phyloP scores from a whole-genome alignment of 2,113 vertebrate genomes.

The Phyllopteryx taeniolatus region DNA sequence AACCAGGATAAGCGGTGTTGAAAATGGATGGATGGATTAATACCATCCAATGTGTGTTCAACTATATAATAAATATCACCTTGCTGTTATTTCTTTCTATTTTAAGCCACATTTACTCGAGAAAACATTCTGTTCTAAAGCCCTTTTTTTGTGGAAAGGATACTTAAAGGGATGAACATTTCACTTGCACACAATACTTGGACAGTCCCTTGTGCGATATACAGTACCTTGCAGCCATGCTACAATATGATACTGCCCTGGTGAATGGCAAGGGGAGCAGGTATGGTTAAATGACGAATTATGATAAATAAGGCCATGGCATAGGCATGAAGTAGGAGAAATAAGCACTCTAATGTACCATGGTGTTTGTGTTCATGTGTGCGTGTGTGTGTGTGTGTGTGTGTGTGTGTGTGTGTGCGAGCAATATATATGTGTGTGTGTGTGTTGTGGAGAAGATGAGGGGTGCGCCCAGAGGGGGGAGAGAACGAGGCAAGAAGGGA shows the following conservation, averaged over 20 bases:
- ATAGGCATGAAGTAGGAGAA: constrained; percentile 62
- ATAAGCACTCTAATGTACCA: constrained; percentile 57
- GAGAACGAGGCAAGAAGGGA: constrained; percentile 19
- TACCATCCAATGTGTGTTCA: too few relatives aligned
- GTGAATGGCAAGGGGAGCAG: constrained; percentile 53
- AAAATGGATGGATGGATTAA: too few relatives aligned
- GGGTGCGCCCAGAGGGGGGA: constrained; percentile 34
- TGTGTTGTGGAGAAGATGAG: constrained; percentile 29
- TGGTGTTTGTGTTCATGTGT: constrained; percentile 28
- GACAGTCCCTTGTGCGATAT: neutral
- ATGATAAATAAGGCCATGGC: constrained; percentile 70
- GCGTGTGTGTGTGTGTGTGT: constrained; percentile 26
- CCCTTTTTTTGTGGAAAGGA: constrained; percentile 44
- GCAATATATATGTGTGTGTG: neutral
- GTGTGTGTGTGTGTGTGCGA: constrained; percentile 4
- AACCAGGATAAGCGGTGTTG: too few relatives aligned
- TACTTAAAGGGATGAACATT: constrained; percentile 18
- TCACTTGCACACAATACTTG: neutral
- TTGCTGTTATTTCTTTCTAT: neutral
- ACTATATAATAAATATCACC: too few relatives aligned
- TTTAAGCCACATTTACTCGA: neutral
- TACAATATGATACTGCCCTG: constrained; percentile 61
- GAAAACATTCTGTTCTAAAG: constrained; percentile 23
- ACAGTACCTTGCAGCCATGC: constrained; percentile 29
- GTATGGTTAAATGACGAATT: constrained; percentile 66